Evolutionary conservation across 1,140 invertebrate species (phyloP).

Genomic region (Cotesia vestalis): DNA sequence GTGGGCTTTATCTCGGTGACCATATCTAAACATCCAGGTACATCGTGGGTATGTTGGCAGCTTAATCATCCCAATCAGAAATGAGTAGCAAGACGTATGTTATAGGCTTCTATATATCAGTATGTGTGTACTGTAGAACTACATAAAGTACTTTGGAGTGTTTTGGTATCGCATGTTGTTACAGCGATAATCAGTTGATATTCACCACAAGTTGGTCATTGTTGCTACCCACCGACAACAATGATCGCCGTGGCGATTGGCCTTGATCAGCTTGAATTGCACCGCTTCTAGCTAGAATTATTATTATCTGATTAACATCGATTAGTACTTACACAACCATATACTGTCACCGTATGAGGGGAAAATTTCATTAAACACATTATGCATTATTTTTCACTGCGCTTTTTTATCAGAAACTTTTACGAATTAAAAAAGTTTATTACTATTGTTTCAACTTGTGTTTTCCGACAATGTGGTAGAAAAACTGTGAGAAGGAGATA

Average conservation of each 20-base stretch:
- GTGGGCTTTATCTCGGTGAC: constrained; percentile 14
- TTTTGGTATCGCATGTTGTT: background rate
- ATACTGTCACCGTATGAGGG: background rate
- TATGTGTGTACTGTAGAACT: background rate
- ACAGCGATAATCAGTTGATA: constrained; percentile 16
- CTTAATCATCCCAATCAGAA: constrained; percentile 17
- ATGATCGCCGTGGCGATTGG: constrained; percentile 26
- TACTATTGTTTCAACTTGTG: too few relatives aligned
- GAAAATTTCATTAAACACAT: background rate
- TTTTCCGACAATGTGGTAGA: too few relatives aligned
- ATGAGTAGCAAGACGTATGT: background rate
- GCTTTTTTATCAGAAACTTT: too few relatives aligned
- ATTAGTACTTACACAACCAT: background rate
- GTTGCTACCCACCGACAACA: constrained; percentile 15
- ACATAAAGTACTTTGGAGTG: background rate
- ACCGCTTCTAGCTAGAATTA: constrained; percentile 1
- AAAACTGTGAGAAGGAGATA: too few relatives aligned
- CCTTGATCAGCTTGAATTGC: constrained; percentile 32
- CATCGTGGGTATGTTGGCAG: background rate
- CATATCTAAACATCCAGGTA: constrained; percentile 18
- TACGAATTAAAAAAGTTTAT: too few relatives aligned
- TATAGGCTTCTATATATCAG: background rate
- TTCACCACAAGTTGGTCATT: constrained; percentile 17
- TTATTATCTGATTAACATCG: constrained; percentile 33
- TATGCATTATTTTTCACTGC: background rate